A percentile compares a stretch with the other conserved stretches of the same genome.
These are phyloP conservation scores for Tetanocera ferruginea DNA, from an alignment of 2,888 invertebrate genomes.

Conservation along the genomic window DNA sequence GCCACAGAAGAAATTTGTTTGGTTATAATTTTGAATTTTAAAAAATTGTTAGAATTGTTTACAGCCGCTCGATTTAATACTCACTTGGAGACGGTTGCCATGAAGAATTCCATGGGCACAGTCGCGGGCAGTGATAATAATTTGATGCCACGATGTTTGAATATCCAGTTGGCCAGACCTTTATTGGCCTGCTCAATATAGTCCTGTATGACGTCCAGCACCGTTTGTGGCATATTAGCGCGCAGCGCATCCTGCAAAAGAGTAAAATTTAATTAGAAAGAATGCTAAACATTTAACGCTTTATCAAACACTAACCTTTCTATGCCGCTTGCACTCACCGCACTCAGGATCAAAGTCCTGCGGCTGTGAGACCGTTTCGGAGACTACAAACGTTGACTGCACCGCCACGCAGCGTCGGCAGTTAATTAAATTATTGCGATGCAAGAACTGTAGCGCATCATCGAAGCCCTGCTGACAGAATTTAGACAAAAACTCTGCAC, in stretches of 20 bases:
- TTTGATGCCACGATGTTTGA: slow-evolving; percentile 86
- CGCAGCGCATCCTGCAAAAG: slow-evolving; percentile 82
- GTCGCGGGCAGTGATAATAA: slow-evolving; percentile 88
- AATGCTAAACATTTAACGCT: background rate
- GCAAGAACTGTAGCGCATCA: slow-evolving; percentile 87
- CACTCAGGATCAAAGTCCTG: slow-evolving; percentile 88
- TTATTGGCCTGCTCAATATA: slow-evolving; percentile 94
- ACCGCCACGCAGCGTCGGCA: slow-evolving; percentile 93
- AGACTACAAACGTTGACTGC: slow-evolving; percentile 86
- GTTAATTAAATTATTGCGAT: slow-evolving; percentile 90
- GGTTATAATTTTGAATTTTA: background rate
- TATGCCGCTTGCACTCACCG: slow-evolving; percentile 87
- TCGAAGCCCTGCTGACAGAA: slow-evolving; percentile 99
- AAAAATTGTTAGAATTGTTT: background rate
- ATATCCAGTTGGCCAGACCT: slow-evolving; percentile 91
- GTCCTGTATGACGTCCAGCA: slow-evolving; percentile 91
- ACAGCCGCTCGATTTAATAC: slow-evolving; percentile 64
- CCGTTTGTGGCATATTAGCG: slow-evolving; percentile 90
- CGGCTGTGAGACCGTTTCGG: slow-evolving; percentile 77
- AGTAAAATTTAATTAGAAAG: background rate
- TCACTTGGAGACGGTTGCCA: slow-evolving; percentile 90
- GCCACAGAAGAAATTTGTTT: background rate
- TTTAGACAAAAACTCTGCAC: slow-evolving; percentile 90
- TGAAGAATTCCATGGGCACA: slow-evolving; percentile 88
- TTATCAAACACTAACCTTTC: slow-evolving; percentile 75